phyloP scores from a whole-genome alignment of 2,113 vertebrate species.

The Hepsetus odoe region DNA sequence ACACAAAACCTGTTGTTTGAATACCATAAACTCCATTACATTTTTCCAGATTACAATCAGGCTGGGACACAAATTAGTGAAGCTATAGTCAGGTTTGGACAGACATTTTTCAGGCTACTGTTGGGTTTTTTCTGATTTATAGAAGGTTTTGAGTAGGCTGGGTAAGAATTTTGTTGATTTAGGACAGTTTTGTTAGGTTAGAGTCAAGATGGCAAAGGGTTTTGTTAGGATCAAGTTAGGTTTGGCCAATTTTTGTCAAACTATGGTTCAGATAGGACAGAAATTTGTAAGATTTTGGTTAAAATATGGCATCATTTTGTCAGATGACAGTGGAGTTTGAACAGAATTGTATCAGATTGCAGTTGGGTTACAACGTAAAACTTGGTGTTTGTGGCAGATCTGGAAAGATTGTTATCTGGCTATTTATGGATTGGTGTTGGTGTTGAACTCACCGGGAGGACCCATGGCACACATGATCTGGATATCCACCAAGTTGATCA shows the following conservation, averaged over 20 bases:
- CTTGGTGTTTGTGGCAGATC: neutral
- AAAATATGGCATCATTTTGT: neutral
- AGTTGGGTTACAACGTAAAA: neutral
- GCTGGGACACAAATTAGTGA: neutral
- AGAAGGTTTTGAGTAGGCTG: too few species aligned
- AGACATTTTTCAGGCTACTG: neutral
- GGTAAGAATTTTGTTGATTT: neutral
- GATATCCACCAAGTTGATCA: slow-evolving; percentile 84
- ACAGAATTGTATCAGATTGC: neutral
- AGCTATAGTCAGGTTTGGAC: neutral
- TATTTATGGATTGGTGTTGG: too few species aligned
- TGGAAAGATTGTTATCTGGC: too few species aligned
- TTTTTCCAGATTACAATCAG: too few species aligned
- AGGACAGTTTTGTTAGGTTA: neutral
- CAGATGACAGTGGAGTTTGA: neutral
- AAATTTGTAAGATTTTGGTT: too few species aligned
- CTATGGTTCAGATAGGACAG: too few species aligned
- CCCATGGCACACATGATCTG: slow-evolving; percentile 92
- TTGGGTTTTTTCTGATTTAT: too few species aligned
- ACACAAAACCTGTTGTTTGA: too few species aligned
- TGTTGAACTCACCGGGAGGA: slow-evolving; percentile 80
- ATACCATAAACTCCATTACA: too few species aligned
- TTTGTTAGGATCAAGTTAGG: too few species aligned
- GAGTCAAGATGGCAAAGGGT: too few species aligned
- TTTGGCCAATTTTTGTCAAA: too few species aligned